phyloP scores from a whole-genome alignment of 2,797 vertebrate species.

The Centroberyx gerrardi region DNA sequence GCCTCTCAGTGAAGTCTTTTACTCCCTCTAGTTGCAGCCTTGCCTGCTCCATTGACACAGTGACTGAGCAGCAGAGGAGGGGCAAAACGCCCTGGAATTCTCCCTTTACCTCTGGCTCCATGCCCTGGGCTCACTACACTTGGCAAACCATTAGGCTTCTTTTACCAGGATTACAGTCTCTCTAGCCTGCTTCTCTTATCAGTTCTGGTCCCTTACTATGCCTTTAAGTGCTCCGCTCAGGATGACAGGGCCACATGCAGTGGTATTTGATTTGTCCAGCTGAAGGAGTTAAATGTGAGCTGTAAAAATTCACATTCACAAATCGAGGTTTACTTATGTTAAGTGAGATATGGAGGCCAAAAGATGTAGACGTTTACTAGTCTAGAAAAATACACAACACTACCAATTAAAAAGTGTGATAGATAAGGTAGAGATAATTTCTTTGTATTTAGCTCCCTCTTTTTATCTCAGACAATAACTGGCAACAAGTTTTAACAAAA shows the following conservation, averaged over 20 bases:
- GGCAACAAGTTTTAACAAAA: too few species aligned
- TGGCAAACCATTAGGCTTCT: constrained; percentile 31
- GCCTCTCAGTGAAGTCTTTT: neutral
- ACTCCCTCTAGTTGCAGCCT: constrained; percentile 12
- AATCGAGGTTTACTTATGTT: too few species aligned
- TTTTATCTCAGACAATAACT: too few species aligned
- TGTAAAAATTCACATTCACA: neutral
- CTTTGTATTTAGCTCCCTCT: too few species aligned
- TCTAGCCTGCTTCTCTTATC: constrained; percentile 20
- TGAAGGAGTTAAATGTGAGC: neutral
- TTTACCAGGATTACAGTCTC: constrained; percentile 41
- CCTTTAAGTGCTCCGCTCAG: neutral
- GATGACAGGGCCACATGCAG: neutral
- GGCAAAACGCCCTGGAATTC: constrained; percentile 49
- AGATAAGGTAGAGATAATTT: too few species aligned
- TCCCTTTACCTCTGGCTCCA: constrained; percentile 38
- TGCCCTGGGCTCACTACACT: constrained; percentile 37
- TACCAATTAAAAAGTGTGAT: too few species aligned
- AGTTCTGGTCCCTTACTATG: neutral
- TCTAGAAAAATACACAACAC: too few species aligned
- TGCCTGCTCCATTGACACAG: constrained; percentile 64
- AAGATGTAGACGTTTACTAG: too few species aligned
- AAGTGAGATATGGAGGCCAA: too few species aligned
- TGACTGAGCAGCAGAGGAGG: constrained; percentile 75
- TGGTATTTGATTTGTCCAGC: neutral